These are phyloP conservation scores for Popillia japonica DNA, from an alignment of 1,140 invertebrate genomes.

Conservation along the genomic window DNA sequence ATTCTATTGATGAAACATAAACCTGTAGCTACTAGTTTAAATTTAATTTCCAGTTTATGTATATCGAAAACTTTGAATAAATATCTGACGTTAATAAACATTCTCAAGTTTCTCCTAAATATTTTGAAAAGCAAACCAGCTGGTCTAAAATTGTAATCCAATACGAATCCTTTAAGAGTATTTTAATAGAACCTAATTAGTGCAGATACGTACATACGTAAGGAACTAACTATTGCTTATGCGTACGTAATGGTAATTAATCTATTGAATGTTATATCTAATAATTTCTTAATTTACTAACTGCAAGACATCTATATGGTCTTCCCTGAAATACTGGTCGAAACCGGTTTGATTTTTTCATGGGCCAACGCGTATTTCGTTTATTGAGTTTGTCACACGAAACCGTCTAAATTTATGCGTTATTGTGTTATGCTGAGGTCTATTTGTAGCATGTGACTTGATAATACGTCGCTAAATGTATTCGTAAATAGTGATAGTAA, in stretches of 20 bases:
- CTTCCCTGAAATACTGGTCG: background rate
- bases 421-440: slow-evolving; percentile 10
- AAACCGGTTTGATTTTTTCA: slow-evolving; percentile 27
- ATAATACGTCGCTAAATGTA: background rate
- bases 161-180: too few species aligned
- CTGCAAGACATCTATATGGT: background rate
- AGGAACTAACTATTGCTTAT: too few species aligned
- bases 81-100: too few species aligned
- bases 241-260: background rate
- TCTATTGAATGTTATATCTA: slow-evolving; percentile 3
- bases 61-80: too few species aligned
- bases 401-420: slow-evolving; percentile 24
- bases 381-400: background rate
- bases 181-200: too few species aligned
- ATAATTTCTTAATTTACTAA: slow-evolving; percentile 9
- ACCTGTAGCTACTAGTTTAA: too few species aligned
- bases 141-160: too few species aligned
- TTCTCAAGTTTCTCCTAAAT: too few species aligned
- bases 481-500: background rate
- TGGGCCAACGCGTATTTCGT: background rate
- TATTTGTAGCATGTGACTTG: background rate
- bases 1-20: too few species aligned
- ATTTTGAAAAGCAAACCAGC: too few species aligned
- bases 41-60: too few species aligned
- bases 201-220: too few species aligned